A percentile compares a stretch with the other conserved stretches of the same genome.
Conservation (phyloP, 2,113 vertebrate genomes). For the Zosterops borbonicus region DNA sequence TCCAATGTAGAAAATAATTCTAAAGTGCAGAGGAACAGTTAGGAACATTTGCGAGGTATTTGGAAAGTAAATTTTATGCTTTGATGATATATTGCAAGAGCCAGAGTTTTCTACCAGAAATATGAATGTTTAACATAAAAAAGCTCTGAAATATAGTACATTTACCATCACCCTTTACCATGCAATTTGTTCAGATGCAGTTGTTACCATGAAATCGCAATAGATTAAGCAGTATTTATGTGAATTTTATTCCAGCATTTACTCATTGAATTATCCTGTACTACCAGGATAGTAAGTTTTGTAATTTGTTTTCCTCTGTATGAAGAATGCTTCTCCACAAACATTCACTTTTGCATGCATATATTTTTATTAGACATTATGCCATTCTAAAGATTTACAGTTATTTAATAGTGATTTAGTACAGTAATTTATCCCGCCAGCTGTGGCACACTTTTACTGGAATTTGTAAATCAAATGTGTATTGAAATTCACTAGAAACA, state of each 20-base stretch:
- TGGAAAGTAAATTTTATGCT: slow-evolving; percentile 46
- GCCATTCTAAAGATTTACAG: slow-evolving; percentile 76
- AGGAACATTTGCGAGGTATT: neutral
- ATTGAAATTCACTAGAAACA: slow-evolving; percentile 73
- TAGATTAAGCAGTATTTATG: slow-evolving; percentile 72
- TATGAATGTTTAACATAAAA: slow-evolving; percentile 50
- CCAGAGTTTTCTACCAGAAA: slow-evolving; percentile 12
- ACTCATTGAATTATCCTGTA: slow-evolving; percentile 69
- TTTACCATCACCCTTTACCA: slow-evolving; percentile 46
- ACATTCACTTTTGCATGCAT: slow-evolving; percentile 63
- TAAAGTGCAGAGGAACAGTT: neutral
- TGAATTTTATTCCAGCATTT: slow-evolving; percentile 72
- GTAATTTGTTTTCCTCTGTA: slow-evolving; percentile 69
- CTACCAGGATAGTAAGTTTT: slow-evolving; percentile 63
- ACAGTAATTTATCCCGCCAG: slow-evolving; percentile 73
- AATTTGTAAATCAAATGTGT: slow-evolving; percentile 77
- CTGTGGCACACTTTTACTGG: slow-evolving; percentile 72
- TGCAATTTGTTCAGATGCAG: slow-evolving; percentile 56
- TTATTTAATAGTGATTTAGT: slow-evolving; percentile 82
- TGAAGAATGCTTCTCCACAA: slow-evolving; percentile 53
- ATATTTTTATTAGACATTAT: slow-evolving; percentile 71
- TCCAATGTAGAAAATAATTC: neutral
- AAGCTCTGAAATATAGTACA: slow-evolving; percentile 8
- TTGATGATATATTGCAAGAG: slow-evolving; percentile 58
- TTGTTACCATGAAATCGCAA: slow-evolving; percentile 44